phyloP scores from a whole-genome alignment of 2,113 vertebrate species.

The Bufo gargarizans region DNA sequence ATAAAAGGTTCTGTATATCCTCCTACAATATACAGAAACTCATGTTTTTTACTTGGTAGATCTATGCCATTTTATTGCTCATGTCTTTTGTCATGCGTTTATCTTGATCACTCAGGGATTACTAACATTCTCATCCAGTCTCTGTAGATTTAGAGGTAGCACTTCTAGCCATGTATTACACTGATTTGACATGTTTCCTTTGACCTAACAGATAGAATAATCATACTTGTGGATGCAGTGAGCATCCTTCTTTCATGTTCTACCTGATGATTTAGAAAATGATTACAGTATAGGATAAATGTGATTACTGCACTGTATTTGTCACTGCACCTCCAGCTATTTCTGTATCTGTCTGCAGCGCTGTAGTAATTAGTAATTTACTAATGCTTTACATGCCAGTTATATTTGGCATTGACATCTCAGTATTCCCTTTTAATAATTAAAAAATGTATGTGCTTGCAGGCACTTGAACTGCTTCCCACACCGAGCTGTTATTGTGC shows the following conservation, averaged over 20 bases:
- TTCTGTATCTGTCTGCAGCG: neutral
- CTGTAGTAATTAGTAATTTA: neutral
- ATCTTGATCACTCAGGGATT: constrained; percentile 14
- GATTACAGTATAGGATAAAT: neutral
- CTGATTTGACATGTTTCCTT: neutral
- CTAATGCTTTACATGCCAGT: neutral
- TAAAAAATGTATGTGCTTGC: neutral
- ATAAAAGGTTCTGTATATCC: too few species aligned
- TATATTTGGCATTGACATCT: neutral
- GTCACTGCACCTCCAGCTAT: too few species aligned
- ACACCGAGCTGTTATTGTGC: neutral
- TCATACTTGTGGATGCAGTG: neutral
- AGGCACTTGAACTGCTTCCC: neutral
- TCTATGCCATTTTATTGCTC: neutral
- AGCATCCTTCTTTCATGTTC: constrained; percentile 7
- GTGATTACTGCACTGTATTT: neutral
- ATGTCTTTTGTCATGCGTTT: constrained; percentile 17
- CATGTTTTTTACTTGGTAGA: neutral
- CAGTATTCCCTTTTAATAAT: constrained; percentile 1
- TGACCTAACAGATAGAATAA: neutral
- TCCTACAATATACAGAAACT: neutral
- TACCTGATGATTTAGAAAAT: neutral
- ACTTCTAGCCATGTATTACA: constrained; percentile 1
- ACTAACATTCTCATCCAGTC: neutral
- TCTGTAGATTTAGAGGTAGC: neutral